phyloP scores from a whole-genome alignment of 2,797 vertebrate species.

The Botia almorhae region DNA sequence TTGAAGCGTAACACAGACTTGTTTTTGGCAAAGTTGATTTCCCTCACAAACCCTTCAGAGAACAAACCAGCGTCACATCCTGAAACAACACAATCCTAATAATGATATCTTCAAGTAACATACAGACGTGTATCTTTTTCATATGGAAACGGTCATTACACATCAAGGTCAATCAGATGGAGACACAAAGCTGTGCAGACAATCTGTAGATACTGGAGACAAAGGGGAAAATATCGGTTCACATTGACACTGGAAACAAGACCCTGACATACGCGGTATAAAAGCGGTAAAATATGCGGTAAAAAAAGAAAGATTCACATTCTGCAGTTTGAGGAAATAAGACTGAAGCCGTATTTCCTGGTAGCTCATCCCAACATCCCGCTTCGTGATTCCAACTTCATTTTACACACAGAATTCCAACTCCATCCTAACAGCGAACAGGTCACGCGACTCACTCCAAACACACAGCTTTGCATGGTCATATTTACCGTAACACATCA shows the following conservation, averaged over 20 bases:
- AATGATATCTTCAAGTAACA: conserved; percentile 82
- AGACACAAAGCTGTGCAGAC: conserved; percentile 65
- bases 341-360: conserved; percentile 67
- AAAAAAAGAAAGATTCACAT: conserved; percentile 74
- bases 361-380: conserved; percentile 67
- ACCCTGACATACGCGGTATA: conserved; percentile 76
- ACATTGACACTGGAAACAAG: conserved; percentile 79
- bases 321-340: conserved; percentile 78
- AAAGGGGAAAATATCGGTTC: conserved; percentile 73
- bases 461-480: conserved; percentile 66
- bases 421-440: conserved; percentile 75
- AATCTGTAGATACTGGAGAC: conserved; percentile 65
- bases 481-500: conserved; percentile 60
- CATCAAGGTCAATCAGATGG: conserved; percentile 73
- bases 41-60: conserved; percentile 69
- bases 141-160: conserved; percentile 67
- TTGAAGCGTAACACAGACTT: conserved; percentile 78
- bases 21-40: conserved; percentile 83
- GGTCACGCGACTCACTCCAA: conserved; percentile 63
- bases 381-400: conserved; percentile 64
- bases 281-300: conserved; percentile 50
- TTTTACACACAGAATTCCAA: conserved; percentile 63
- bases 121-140: conserved; percentile 61
- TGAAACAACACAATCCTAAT: conserved; percentile 81
- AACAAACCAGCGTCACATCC: conserved; percentile 69